These are phyloP conservation scores for Agapornis roseicollis DNA, from an alignment of 2,113 vertebrate species.

Conservation along the genomic window DNA sequence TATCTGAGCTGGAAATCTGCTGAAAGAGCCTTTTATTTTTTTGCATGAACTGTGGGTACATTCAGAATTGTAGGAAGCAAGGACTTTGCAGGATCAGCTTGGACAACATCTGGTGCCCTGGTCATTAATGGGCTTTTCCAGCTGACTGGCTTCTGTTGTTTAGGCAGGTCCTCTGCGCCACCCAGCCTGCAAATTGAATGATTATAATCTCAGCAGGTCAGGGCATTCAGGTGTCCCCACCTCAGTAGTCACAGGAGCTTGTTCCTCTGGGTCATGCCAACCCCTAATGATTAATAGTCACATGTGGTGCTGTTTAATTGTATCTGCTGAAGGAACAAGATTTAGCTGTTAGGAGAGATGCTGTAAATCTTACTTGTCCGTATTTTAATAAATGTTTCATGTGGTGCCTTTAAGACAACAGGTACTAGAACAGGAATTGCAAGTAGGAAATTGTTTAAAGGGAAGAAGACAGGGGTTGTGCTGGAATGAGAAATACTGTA, in stretches of 20 bases:
- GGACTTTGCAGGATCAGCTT: not conserved
- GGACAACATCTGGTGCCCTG: not conserved
- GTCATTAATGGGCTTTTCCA: not conserved
- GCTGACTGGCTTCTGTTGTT: not conserved
- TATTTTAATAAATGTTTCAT: not conserved
- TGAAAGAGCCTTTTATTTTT: not conserved
- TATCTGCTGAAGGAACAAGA: not conserved
- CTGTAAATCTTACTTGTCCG: not conserved
- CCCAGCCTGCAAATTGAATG: not conserved
- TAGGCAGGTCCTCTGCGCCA: not conserved
- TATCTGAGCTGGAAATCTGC: not conserved
- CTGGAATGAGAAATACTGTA: not conserved
- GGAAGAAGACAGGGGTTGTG: not conserved
- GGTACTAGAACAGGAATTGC: not conserved
- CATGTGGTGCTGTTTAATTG: not conserved
- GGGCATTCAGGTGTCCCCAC: not conserved
- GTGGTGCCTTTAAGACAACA: not conserved
- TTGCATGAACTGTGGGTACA: not conserved
- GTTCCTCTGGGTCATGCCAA: not conserved
- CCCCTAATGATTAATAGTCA: not conserved
- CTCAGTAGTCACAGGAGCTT: not conserved
- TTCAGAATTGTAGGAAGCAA: not conserved
- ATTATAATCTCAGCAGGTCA: slow-evolving; percentile 8
- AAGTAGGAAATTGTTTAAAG: not conserved
- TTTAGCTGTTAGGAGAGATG: not conserved